Evolutionary conservation across 2,797 vertebrate genomes (phyloP).

Genomic region (Heliangelus exortis): DNA sequence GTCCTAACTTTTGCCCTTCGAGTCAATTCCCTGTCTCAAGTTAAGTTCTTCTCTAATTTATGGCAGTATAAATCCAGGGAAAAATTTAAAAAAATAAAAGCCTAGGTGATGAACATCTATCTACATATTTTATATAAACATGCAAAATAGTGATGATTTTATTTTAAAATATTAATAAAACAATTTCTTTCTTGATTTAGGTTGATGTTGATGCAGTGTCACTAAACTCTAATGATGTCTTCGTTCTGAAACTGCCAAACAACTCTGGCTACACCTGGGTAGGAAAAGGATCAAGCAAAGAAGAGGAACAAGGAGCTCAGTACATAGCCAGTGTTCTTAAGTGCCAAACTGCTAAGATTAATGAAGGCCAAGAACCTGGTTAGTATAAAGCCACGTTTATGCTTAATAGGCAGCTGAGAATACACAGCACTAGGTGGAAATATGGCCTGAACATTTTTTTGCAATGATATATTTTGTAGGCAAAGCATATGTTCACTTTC

Average conservation of each 20-base stretch:
- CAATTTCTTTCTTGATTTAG: constrained; percentile 65
- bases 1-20: background rate
- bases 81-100: background rate
- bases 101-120: background rate
- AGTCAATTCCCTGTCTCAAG: background rate
- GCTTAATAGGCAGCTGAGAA: background rate
- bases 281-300: constrained; percentile 87
- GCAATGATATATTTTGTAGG: background rate
- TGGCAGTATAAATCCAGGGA: background rate
- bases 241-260: constrained; percentile 84
- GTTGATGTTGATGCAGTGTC: constrained; percentile 82
- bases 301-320: constrained; percentile 84
- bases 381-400: background rate
- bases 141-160: background rate
- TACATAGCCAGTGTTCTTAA: constrained; percentile 81
- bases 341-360: constrained; percentile 76
- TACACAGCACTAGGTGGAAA: background rate
- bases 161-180: background rate
- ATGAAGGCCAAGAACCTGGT: constrained; percentile 89
- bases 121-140: background rate
- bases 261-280: constrained; percentile 84
- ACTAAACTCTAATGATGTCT: constrained; percentile 91
- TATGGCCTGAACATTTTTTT: background rate
- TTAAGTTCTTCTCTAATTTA: background rate
- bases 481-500: background rate